Evolutionary conservation across 2,113 vertebrate species (phyloP).

Genomic region (Solea senegalensis): DNA sequence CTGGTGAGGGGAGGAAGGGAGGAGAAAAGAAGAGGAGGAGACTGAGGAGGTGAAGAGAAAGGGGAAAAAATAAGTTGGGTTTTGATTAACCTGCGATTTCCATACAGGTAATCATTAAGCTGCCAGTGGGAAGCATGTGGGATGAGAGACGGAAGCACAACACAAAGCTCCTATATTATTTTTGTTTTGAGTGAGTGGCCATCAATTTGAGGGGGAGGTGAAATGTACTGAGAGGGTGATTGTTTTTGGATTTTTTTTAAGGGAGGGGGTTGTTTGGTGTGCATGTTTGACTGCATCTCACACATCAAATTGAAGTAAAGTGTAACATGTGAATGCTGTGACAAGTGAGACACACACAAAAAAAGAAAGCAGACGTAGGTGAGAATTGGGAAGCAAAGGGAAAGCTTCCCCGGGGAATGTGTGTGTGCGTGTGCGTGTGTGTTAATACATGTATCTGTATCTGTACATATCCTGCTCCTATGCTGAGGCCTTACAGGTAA

Average conservation of each 20-base stretch:
- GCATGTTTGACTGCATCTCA: slow-evolving; percentile 77
- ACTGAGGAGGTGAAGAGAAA: slow-evolving; percentile 12
- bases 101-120: slow-evolving; percentile 80
- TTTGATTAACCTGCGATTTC: slow-evolving; percentile 79
- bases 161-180: slow-evolving; percentile 66
- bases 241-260: slow-evolving; percentile 36
- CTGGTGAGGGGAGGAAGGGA: slow-evolving; percentile 66
- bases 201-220: slow-evolving; percentile 52
- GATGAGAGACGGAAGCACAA: slow-evolving; percentile 68
- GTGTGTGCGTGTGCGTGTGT: slow-evolving; percentile 24
- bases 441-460: background rate
- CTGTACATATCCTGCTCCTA: background rate
- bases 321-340: slow-evolving; percentile 81
- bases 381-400: slow-evolving; percentile 79
- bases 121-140: slow-evolving; percentile 78
- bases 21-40: slow-evolving; percentile 51
- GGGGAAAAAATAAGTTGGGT: slow-evolving; percentile 45
- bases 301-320: slow-evolving; percentile 84
- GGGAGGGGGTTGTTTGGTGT: slow-evolving; percentile 33
- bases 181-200: slow-evolving; percentile 67
- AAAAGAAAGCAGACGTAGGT: slow-evolving; percentile 77
- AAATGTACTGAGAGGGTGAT: slow-evolving; percentile 47
- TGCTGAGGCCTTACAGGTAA: background rate
- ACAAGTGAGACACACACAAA: slow-evolving; percentile 76
- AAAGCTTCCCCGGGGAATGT: slow-evolving; percentile 70